Base-by-base conservation (phyloP, 2,797 vertebrate genomes). In the Luscinia megarhynchos region DNA sequence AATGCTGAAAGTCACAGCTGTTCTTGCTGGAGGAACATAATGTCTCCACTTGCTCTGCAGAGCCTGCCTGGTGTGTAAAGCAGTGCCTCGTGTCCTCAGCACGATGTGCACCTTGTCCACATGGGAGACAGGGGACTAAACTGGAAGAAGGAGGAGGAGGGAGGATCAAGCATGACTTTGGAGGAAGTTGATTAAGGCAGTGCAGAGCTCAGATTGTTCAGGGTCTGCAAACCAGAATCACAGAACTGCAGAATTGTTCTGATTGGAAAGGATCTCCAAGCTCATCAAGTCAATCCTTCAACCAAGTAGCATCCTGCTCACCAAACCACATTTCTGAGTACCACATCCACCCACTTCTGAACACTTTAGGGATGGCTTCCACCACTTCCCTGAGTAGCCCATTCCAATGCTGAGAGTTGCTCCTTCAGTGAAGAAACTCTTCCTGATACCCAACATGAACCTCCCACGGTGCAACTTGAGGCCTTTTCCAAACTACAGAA, bases 21-120 rank as follows among this genome's bases (percentile, higher is more conserved):
- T 10, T 91, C 34, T 78, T 2, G 19, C 57, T 61, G 69, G 45
- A 7, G 7, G 48, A 80, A 70, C 9, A 3, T 16, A 6, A 5
- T 13, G 48, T 48, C 55, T 62, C 57, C 3, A 8, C 12, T 46
- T 0, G 0, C 16, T 26, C 61, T 9, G 64, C 40, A 50, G 23
- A 88, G 43, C n/a, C 34, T 50, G 34, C 17, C 34, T 1, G 3
- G 11, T 12, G 41, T 4, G 30, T 62, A 48, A 84, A 48, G n/a
- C 5, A 6, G 3, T 50, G 67, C 11, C 32, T n/a, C 22, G 36
- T 1, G 3, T 50, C 66, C 77, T 61, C 19, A 7, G 46, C 20
- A 30, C 0, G 0, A 16, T 57, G 30, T 41, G 45, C 27, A 58
- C 24, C 51, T 23, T 5, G 5, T 20, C 38, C 54, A 30, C 7